These are phyloP conservation scores for Euleptes europaea DNA, from an alignment of 2,113 vertebrate genomes.

Conservation along the genomic window DNA sequence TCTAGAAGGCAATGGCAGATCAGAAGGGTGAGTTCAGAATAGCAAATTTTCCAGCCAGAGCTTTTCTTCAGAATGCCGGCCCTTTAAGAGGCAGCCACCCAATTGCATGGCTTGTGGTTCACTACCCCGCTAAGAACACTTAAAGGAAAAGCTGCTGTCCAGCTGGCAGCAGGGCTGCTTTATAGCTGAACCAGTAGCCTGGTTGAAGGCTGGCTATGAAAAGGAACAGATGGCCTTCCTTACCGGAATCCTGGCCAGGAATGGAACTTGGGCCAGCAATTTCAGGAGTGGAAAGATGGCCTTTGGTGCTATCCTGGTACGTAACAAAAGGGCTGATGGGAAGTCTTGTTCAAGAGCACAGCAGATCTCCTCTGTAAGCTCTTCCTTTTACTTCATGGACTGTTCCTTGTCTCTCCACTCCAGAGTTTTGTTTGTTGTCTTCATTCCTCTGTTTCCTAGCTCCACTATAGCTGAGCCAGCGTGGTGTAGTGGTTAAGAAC, in stretches of 20 bases:
- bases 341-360: not conserved
- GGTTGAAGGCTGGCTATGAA: conserved; percentile 3
- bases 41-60: not conserved
- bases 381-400: not conserved
- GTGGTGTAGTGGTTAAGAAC: no score
- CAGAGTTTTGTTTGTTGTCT: no score
- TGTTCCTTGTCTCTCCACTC: not conserved
- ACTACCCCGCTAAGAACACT: not conserved
- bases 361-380: not conserved
- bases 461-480: no score
- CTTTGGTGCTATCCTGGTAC: not conserved
- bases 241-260: not conserved
- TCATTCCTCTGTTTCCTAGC: not conserved
- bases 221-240: not conserved
- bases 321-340: not conserved
- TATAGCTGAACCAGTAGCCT: not conserved
- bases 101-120: not conserved
- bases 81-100: not conserved
- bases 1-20: no score
- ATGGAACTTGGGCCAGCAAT: not conserved
- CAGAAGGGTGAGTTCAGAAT: not conserved
- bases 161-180: not conserved
- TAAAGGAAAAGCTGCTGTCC: not conserved
- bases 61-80: not conserved
- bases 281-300: not conserved